Evolutionary conservation across 2,888 invertebrate species (phyloP), one percentile per base, ranked within the genome.

Genomic region (Isoperla grammatica): DNA sequence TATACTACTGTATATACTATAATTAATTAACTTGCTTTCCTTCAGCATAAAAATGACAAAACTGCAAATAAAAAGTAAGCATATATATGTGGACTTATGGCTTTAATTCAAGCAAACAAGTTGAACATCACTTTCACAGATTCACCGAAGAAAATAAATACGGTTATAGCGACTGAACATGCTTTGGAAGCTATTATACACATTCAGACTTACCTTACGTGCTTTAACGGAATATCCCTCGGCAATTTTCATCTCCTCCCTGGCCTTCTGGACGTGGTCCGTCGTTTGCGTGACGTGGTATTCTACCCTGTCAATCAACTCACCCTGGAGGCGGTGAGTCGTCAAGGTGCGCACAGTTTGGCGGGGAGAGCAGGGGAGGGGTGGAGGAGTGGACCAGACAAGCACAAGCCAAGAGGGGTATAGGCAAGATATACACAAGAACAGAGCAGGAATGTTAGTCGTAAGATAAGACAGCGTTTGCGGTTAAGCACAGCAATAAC

Each of bases 291-390:
- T 85, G 68, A 95, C 95, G 79, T 94, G 91, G 80, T 89, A 89
- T 81, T 95, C 95, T 78, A 95, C 90, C 76, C 91, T 84, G 81
- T 95, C 93, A 74, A 95, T 85, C 83, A 93, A 87, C 79, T 95
- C 94, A 73, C 94, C 95, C 95, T 95, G 80, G 61, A 64, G 60
- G 29, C 29, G 29, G 29, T 29, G 29, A 29, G 29, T 8, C 29
- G 29, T 29, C 29, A 8, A 29, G 64, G 57, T 15, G 45, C 15
- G 45, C 15, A 19, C 4, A 11, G 19, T 15, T 6, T 12, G 58
- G 58, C 49, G 50, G 43, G 76, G 76, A 73, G 74, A 70, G 66
- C 61, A 62, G 61, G 48, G 61, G 66, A 19, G 8, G 64, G 57
- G 50, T 40, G 29, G 50, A 46, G 62, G 57, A 45, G 57, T 61